Percentiles rank a stretch among this genome's conserved stretches.
These are phyloP conservation scores for Drosophila varians DNA, from an alignment of 1,140 invertebrate species.

Conservation along the genomic window DNA sequence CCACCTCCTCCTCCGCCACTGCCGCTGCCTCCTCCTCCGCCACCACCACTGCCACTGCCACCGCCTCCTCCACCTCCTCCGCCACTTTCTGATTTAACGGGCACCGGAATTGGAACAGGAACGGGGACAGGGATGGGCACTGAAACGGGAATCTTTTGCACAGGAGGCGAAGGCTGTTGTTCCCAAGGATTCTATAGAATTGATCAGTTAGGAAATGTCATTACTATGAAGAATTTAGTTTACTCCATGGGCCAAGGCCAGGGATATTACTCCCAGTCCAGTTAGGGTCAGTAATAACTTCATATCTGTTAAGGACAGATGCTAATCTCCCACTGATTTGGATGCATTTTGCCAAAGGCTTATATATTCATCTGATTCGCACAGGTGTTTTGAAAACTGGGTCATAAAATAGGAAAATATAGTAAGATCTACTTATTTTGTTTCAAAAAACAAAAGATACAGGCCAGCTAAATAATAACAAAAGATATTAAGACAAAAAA, in stretches of 20 bases:
- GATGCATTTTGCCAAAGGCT: not conserved
- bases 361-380: not conserved
- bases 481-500: not conserved
- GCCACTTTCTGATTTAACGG: not conserved
- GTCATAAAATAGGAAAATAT: not conserved
- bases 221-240: not conserved
- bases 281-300: slow-evolving; percentile 13
- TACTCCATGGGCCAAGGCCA: slow-evolving; percentile 13
- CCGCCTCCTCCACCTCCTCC: slow-evolving; percentile 2
- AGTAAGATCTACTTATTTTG: not conserved
- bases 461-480: not conserved
- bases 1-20: not conserved
- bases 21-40: not conserved
- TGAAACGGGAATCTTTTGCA: slow-evolving; percentile 28
- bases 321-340: slow-evolving; percentile 19
- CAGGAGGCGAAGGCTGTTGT: not conserved
- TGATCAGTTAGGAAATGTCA: not conserved
- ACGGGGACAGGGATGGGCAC: slow-evolving; percentile 38
- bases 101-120: slow-evolving; percentile 27
- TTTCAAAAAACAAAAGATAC: not conserved
- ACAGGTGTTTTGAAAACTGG: slow-evolving; percentile 30
- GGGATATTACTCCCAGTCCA: slow-evolving; percentile 16
- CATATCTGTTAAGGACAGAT: slow-evolving; percentile 16
- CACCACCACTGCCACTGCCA: not conserved
- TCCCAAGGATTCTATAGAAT: slow-evolving; percentile 25